phyloP scores from a whole-genome alignment of 2,888 invertebrate species.

The Sinotaia quadrata region DNA sequence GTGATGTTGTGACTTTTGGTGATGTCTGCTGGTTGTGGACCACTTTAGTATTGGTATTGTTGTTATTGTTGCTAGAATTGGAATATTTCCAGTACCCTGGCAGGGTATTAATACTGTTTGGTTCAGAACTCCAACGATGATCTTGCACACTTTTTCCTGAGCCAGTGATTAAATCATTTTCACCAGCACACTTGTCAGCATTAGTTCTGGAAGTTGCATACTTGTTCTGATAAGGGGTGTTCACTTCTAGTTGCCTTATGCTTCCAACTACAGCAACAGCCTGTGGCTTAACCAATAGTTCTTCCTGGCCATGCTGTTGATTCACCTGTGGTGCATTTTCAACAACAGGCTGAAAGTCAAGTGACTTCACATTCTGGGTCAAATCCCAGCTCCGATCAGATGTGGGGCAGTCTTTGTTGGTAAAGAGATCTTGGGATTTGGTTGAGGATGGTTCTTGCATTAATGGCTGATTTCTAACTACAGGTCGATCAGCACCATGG shows the following conservation, averaged over 20 bases:
- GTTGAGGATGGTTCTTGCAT: background rate
- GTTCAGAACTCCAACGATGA: background rate
- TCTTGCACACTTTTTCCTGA: background rate
- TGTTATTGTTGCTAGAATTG: background rate
- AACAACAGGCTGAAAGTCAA: background rate
- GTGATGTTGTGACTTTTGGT: background rate
- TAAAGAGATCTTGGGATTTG: background rate
- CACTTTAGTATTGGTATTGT: background rate
- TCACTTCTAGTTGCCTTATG: background rate
- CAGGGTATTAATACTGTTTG: slow-evolving; percentile 27
- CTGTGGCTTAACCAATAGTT: slow-evolving; percentile 15
- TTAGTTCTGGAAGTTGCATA: background rate
- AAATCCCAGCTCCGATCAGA: slow-evolving; percentile 18
- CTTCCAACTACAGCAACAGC: background rate
- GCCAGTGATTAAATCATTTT: no score
- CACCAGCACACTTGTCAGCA: background rate
- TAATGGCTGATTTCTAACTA: background rate
- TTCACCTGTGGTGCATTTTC: background rate
- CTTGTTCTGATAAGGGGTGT: background rate
- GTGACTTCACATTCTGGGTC: slow-evolving; percentile 13
- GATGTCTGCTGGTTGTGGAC: background rate
- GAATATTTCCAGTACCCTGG: slow-evolving; percentile 39
- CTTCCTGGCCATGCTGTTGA: background rate
- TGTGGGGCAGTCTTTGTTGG: background rate
- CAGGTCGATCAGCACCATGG: background rate